phyloP scores from a whole-genome alignment of 2,113 vertebrate species.

The Hypanus sabinus region DNA sequence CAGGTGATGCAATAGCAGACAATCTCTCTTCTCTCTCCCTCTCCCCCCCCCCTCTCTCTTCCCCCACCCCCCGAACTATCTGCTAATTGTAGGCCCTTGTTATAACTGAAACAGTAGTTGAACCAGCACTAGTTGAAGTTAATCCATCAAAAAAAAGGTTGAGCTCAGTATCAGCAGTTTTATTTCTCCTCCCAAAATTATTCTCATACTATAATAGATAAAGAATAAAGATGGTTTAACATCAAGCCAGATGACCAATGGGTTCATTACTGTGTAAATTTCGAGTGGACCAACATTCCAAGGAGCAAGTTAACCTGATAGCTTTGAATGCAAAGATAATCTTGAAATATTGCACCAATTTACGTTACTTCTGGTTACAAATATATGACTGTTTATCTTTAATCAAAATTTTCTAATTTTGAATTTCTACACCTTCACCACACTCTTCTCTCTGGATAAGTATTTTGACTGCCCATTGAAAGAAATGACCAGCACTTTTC shows the following conservation, averaged over 20 bases:
- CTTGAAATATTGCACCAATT: neutral
- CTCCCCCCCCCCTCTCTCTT: neutral
- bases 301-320: neutral
- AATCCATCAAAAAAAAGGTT: neutral
- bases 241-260: neutral
- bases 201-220: neutral
- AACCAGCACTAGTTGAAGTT: too few species aligned
- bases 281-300: neutral
- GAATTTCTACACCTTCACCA: neutral
- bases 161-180: too few species aligned
- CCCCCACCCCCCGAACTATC: neutral
- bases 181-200: neutral
- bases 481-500: neutral
- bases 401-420: neutral
- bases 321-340: neutral
- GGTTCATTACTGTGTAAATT: neutral
- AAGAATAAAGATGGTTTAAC: neutral
- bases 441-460: neutral
- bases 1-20: neutral
- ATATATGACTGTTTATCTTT: neutral
- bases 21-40: too few species aligned
- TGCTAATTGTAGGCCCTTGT: too few species aligned
- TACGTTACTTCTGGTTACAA: neutral
- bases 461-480: too few species aligned
- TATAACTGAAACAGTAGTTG: too few species aligned